phyloP scores from a whole-genome alignment of 64 coral and sea anemone species.

The Acropora yongei region DNA sequence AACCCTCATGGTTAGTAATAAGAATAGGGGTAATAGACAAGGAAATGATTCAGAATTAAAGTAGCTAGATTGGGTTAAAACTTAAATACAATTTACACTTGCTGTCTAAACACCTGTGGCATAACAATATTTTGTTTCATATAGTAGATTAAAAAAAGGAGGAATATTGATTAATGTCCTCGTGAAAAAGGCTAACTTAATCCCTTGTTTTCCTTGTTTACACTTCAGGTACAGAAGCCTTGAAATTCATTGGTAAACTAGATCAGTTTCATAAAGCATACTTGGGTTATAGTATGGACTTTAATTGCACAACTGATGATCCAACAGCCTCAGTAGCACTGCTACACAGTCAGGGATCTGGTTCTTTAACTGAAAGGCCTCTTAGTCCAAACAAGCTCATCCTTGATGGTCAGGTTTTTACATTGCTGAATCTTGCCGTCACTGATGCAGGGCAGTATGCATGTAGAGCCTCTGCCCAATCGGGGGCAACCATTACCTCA shows the following conservation, averaged over 20 bases:
- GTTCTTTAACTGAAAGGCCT: background rate
- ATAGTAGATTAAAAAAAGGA: no score
- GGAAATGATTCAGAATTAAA: no score
- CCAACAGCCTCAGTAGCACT: slow-evolving; percentile 14
- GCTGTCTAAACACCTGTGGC: no score
- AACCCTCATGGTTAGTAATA: no score
- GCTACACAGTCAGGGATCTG: background rate
- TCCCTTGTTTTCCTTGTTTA: background rate
- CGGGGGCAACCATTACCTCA: no score
- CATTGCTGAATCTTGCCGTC: background rate
- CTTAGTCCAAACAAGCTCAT: background rate
- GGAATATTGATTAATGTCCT: no score
- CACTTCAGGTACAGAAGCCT: background rate
- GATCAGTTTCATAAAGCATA: background rate
- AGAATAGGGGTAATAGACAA: no score
- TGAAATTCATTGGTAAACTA: slow-evolving; percentile 12
- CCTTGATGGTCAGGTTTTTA: background rate
- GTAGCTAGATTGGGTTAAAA: no score
- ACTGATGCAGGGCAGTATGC: background rate
- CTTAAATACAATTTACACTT: no score
- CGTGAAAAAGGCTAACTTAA: no score
- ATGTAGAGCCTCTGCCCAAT: slow-evolving; percentile 2
- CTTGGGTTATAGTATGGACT: background rate
- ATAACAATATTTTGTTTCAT: no score
- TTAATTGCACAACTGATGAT: slow-evolving; percentile 42